Conservation (phyloP, 2,888 invertebrate species). For the Melipona beecheii region DNA sequence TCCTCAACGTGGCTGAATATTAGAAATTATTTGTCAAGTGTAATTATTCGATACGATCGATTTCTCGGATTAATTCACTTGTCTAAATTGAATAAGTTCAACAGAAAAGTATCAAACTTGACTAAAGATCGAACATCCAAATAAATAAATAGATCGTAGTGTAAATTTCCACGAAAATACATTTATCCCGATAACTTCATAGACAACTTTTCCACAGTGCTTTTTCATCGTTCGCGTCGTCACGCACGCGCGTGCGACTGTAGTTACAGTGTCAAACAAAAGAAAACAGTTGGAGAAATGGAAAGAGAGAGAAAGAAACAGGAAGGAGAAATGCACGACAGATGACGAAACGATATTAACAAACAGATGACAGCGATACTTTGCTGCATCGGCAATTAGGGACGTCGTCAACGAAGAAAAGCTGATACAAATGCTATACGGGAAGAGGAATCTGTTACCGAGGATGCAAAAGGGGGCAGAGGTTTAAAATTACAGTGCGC, state of each 20-base stretch:
- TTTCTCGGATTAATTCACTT: neutral
- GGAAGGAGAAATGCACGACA: slow-evolving; percentile 44
- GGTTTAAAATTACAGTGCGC: slow-evolving; percentile 58
- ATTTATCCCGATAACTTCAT: slow-evolving; percentile 11
- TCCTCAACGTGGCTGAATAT: neutral
- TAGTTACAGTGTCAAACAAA: slow-evolving; percentile 56
- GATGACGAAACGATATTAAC: slow-evolving; percentile 65
- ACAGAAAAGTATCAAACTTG: neutral
- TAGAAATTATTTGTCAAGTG: neutral
- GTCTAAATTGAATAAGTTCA: neutral
- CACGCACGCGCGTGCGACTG: slow-evolving; percentile 11
- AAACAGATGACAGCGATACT: slow-evolving; percentile 62
- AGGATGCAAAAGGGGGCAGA: slow-evolving; percentile 30
- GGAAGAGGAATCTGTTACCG: slow-evolving; percentile 30
- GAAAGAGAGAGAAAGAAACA: slow-evolving; percentile 14
- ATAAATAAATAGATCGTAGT: no score
- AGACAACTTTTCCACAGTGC: neutral
- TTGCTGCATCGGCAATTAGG: slow-evolving; percentile 54
- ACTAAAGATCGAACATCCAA: neutral
- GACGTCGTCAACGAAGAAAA: slow-evolving; percentile 59
- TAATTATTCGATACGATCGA: neutral
- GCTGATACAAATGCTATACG: slow-evolving; percentile 21
- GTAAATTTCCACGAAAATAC: neutral
- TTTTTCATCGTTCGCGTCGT: neutral
- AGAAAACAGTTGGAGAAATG: slow-evolving; percentile 27